phyloP scores from a whole-genome alignment of 2,888 invertebrate species.

The Lacanobia wlatinum region DNA sequence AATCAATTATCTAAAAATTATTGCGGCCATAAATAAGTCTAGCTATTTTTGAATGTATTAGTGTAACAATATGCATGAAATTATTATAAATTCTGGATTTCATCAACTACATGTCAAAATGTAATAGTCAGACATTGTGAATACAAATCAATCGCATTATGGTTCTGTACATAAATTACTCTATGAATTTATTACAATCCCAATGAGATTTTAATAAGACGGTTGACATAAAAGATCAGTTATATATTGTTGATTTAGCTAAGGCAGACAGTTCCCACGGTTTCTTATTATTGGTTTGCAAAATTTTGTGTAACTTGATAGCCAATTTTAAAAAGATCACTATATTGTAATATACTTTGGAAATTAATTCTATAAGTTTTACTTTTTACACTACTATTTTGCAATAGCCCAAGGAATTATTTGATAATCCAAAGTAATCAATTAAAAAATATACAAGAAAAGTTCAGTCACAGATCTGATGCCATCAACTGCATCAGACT shows the following conservation, averaged over 20 bases:
- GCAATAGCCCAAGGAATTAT: constrained; percentile 3
- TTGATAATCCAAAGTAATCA: constrained; percentile 4
- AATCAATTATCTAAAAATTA: constrained; percentile 37
- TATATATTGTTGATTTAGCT: neutral
- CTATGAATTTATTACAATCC: constrained; percentile 11
- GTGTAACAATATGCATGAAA: constrained; percentile 29
- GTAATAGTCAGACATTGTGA: constrained; percentile 35
- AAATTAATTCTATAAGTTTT: neutral
- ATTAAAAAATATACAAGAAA: constrained; percentile 21
- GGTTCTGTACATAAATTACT: constrained; percentile 24
- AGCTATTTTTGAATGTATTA: constrained; percentile 9
- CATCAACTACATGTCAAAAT: constrained; percentile 28
- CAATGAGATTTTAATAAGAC: constrained; percentile 35
- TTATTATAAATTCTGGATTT: constrained; percentile 33
- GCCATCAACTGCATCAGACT: no score
- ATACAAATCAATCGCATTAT: constrained; percentile 41
- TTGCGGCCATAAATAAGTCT: constrained; percentile 28
- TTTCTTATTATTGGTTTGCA: constrained; percentile 2
- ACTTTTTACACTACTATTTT: neutral
- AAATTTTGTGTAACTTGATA: neutral
- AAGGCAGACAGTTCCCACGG: constrained; percentile 15
- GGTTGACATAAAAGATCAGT: constrained; percentile 8
- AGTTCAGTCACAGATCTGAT: no score
- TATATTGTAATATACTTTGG: neutral
- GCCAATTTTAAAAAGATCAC: neutral